These are phyloP conservation scores for Limenitis camilla DNA, from an alignment of 2,888 invertebrate species.

Conservation along the genomic window DNA sequence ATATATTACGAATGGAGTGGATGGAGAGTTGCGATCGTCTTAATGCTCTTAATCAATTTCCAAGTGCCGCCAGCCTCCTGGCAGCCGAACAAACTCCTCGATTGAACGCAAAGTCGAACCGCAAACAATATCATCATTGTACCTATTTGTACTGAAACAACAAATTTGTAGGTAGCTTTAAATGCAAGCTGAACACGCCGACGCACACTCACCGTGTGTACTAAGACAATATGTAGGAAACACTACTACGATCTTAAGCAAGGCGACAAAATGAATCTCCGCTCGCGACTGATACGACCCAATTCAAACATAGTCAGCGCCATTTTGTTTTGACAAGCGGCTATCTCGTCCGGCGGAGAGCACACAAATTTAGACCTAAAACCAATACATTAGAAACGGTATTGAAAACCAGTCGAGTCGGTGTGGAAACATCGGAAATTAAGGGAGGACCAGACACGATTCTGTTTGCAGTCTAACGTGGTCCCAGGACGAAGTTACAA, in stretches of 20 bases:
- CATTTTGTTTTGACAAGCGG: constrained; percentile 74
- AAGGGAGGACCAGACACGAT: constrained; percentile 73
- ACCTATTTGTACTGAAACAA: constrained; percentile 68
- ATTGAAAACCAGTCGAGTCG: constrained; percentile 33
- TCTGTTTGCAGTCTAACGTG: constrained; percentile 73
- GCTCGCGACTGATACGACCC: constrained; percentile 73
- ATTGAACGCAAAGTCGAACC: constrained; percentile 68
- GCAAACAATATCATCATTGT: constrained; percentile 73
- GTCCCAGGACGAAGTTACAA: constrained; percentile 74
- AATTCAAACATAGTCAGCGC: constrained; percentile 73
- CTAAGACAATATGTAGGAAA: constrained; percentile 72
- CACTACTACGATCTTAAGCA: constrained; percentile 70
- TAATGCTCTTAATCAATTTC: constrained; percentile 49
- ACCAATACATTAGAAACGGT: constrained; percentile 35
- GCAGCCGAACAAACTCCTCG: constrained; percentile 64
- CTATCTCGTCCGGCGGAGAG: constrained; percentile 42
- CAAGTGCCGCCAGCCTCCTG: constrained; percentile 54
- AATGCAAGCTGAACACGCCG: constrained; percentile 68
- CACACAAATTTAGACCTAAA: constrained; percentile 46
- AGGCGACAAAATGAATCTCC: constrained; percentile 75
- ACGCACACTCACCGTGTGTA: constrained; percentile 70
- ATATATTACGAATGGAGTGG: constrained; percentile 8
- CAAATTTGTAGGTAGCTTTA: constrained; percentile 74
- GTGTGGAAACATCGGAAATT: constrained; percentile 71
- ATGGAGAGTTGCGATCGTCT: constrained; percentile 38